Conservation (phyloP, 2,113 vertebrate species). For the Glaucidium brasilianum region DNA sequence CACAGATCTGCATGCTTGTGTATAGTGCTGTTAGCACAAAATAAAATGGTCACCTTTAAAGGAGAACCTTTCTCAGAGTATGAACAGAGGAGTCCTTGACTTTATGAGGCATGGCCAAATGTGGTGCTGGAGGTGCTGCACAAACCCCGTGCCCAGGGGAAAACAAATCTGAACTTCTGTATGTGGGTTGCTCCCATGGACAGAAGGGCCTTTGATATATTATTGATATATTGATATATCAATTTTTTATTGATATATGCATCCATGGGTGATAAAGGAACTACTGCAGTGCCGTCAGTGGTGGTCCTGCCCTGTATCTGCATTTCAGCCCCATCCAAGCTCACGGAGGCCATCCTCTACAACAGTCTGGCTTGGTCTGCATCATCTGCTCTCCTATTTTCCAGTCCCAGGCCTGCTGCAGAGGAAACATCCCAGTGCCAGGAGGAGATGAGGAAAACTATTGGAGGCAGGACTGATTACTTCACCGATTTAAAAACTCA, state of each 20-base stretch:
- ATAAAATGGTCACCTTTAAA: not conserved
- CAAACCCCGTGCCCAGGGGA: not conserved
- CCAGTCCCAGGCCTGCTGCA: not conserved
- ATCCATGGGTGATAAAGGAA: not conserved
- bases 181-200: not conserved
- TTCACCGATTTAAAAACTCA: not conserved
- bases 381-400: not conserved
- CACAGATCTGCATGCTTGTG: rapidly evolving
- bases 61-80: not conserved
- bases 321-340: not conserved
- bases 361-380: not conserved
- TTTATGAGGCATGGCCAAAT: not conserved
- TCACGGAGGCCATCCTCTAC: not conserved
- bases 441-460: not conserved
- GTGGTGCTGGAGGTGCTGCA: not conserved
- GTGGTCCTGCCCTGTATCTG: not conserved
- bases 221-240: rapidly evolving
- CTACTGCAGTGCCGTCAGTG: not conserved
- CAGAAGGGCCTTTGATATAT: too few relatives aligned
- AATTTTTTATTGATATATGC: rapidly evolving
- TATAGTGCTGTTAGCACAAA: not conserved
- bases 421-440: not conserved
- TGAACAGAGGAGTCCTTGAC: not conserved
- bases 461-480: not conserved
- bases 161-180: not conserved